Evolutionary conservation across 2,888 invertebrate species (phyloP).

Genomic region (Galeruca laticollis): DNA sequence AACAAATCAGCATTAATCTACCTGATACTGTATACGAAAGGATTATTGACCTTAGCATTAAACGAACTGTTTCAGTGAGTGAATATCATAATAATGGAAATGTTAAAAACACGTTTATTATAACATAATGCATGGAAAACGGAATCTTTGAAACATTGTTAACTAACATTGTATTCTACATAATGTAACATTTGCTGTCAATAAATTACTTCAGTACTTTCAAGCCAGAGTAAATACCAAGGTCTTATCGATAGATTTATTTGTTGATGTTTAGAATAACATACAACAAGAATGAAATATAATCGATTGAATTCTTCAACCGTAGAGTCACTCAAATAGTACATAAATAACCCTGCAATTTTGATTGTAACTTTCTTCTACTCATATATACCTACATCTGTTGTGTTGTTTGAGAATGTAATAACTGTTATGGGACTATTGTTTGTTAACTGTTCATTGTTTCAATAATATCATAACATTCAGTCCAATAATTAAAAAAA

Average conservation of each 20-base stretch:
- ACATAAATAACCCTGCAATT: too few relatives aligned
- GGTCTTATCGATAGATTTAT: not conserved
- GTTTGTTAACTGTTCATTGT: too few relatives aligned
- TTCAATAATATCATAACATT: too few relatives aligned
- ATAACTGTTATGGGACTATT: too few relatives aligned
- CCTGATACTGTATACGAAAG: not conserved
- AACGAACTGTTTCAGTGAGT: not conserved
- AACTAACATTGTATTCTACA: not conserved
- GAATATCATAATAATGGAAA: not conserved
- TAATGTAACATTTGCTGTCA: not conserved
- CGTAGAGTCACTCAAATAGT: too few relatives aligned
- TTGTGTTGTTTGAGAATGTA: too few relatives aligned
- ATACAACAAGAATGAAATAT: too few relatives aligned
- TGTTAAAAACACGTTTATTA: not conserved
- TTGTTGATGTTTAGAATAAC: not conserved
- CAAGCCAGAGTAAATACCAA: not conserved
- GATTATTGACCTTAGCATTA: not conserved
- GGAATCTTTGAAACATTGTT: not conserved
- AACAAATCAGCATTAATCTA: not conserved
- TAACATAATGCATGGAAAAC: not conserved
- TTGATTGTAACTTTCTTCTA: too few relatives aligned
- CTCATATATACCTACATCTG: too few relatives aligned
- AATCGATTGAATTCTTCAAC: too few relatives aligned
- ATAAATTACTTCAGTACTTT: not conserved
- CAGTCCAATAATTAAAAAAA: too few relatives aligned